Base-by-base conservation (phyloP, 2,797 vertebrate genomes). In the Enteromius unitaeniatus region DNA sequence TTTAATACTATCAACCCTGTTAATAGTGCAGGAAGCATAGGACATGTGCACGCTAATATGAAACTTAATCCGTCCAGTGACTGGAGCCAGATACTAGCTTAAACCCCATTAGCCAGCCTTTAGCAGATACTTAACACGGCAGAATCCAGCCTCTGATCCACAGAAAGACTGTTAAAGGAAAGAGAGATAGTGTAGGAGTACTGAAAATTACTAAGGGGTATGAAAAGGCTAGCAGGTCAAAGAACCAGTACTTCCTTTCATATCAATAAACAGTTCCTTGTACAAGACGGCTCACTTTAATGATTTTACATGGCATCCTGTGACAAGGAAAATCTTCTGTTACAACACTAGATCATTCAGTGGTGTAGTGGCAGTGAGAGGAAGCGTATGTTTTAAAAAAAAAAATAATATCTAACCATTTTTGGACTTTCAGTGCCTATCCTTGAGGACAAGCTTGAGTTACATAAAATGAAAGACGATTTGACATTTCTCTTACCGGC, bases 181-280 rank as follows among this genome's bases (percentile, higher is more conserved):
- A 70, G 40, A 23, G 45, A 86, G 60, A 21, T 69, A 55, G 77
- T 74, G 53, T 64, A 64, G 60, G 60, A 31, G 60, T 28, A 28
- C 77, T 72, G 70, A 73, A 79, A 82, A 69, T 73, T 58, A 87
- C 78, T 60, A 82, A 78, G 74, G 55, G 60, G 28, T 84, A 82
- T 81, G 82, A 69, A 70, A 45, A 79, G 86, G 85, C 86, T 67
- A 67, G 42, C 19, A 55, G 68, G 89, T 90, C 87, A 91, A 81
- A 81, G 64, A 23, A 40, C 83, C 88, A 88, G 90, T 85, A 79
- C 65, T 76, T 86, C 78, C 89, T 93, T 92, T 92, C 85, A 91
- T 92, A 90, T 87, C 79, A 87, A 81, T 84, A 85, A 91, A 87
- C 88, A 89, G 89, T 92, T 91, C 86, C 89, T 90, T 87, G 84